A percentile compares a stretch with the other conserved stretches of the same genome.
Conservation (phyloP, 1,140 invertebrate species). For the Nebria ingens region DNA sequence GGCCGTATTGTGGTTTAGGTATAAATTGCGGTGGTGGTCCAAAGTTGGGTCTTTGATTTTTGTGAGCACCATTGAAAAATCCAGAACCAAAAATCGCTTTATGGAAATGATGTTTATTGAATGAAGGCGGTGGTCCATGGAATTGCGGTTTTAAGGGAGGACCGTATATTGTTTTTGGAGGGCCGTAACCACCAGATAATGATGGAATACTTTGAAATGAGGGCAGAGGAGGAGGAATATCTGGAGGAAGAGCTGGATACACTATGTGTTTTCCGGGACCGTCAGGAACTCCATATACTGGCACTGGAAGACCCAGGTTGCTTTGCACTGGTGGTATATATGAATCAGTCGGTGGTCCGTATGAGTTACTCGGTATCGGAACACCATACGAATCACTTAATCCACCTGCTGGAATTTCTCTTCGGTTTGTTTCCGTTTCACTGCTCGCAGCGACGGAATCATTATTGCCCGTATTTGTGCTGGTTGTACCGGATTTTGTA, state of each 20-base stretch:
- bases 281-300: slow-evolving; percentile 44
- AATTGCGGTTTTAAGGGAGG: slow-evolving; percentile 27
- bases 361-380: slow-evolving; percentile 35
- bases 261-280: slow-evolving; percentile 33
- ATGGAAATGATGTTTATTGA: not conserved
- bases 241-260: slow-evolving; percentile 38
- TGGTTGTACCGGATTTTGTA: slow-evolving; percentile 11
- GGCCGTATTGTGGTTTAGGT: slow-evolving; percentile 23
- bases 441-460: slow-evolving; percentile 21
- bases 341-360: slow-evolving; percentile 33
- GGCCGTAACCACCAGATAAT: slow-evolving; percentile 23
- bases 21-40: slow-evolving; percentile 15
- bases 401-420: slow-evolving; percentile 34
- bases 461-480: slow-evolving; percentile 9
- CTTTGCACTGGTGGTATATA: slow-evolving; percentile 31
- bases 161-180: slow-evolving; percentile 27
- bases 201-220: not conserved
- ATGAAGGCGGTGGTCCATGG: slow-evolving; percentile 18
- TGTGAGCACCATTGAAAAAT: not conserved
- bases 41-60: slow-evolving; percentile 16
- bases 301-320: slow-evolving; percentile 37
- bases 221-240: slow-evolving; percentile 31
- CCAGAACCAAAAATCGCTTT: not conserved
- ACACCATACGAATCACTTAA: slow-evolving; percentile 41
- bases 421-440: slow-evolving; percentile 36